Evolutionary conservation across 2,113 vertebrate species (phyloP).

Genomic region (Heterotilapia buettikoferi): DNA sequence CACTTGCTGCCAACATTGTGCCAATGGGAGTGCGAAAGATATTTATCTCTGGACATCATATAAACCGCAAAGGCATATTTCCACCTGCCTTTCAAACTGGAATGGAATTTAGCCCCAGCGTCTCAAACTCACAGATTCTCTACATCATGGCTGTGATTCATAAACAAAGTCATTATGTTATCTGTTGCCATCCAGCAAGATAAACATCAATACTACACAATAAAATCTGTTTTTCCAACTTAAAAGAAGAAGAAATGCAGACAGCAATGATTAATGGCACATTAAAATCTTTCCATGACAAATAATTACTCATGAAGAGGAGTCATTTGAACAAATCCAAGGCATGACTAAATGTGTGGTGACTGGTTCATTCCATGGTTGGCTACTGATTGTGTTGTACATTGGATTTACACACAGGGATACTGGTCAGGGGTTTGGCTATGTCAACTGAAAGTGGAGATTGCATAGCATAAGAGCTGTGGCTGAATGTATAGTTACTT

Average conservation of each 20-base stretch:
- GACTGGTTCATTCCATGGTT: slow-evolving; percentile 19
- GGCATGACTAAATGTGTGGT: slow-evolving; percentile 10
- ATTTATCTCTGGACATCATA: slow-evolving; percentile 23
- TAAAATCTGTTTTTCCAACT: background rate
- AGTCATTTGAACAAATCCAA: slow-evolving; percentile 14
- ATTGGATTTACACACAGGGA: background rate
- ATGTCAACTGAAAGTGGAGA: background rate
- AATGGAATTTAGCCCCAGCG: slow-evolving; percentile 34
- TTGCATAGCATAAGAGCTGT: background rate
- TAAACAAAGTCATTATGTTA: background rate
- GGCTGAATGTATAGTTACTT: background rate
- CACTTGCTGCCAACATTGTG: slow-evolving; percentile 4
- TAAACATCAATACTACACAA: background rate
- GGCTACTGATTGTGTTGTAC: background rate
- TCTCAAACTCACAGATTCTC: background rate
- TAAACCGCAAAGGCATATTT: slow-evolving; percentile 43
- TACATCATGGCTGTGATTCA: background rate
- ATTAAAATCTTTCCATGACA: slow-evolving; percentile 22
- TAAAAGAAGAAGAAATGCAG: background rate
- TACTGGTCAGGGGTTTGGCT: background rate
- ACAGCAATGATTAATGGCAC: slow-evolving; percentile 19
- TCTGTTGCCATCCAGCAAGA: background rate
- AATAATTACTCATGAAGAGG: slow-evolving; percentile 31
- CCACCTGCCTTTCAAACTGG: slow-evolving; percentile 45
- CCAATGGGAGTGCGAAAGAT: background rate